Base-by-base conservation (phyloP, 2,797 vertebrate genomes). In the Neomorphus geoffroyi region DNA sequence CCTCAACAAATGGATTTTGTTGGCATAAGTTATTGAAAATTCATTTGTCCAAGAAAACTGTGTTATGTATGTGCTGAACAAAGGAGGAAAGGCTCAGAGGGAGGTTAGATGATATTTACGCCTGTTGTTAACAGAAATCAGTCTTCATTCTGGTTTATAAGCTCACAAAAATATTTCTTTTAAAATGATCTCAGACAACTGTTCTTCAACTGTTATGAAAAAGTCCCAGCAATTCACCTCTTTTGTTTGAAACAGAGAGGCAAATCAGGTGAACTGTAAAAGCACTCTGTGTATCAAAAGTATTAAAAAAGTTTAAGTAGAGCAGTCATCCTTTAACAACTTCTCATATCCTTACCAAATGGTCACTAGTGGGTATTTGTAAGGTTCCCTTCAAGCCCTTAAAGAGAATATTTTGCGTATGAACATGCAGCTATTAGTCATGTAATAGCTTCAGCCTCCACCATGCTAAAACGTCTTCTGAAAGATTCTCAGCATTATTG, bases 1-100 rank as follows among this genome's bases (percentile, higher is more conserved):
- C 87, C 13, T 6, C 33, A 83, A 61, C 9, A 60, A 4, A 1
- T 70, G 18, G 43, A 79, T 93, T 94, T 88, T 90, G 74, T 88
- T 94, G 82, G 62, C 70, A 66, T 83, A 82, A 85, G n/a, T 19
- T 88, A 30, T 17, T 72, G 58, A 78, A 94, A 88, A 84, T 35
- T 23, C 86, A 15, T 94, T 86, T 83, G 72, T 65, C 51, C 67
- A 80, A 92, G 66, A 81, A 92, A 70, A 77, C 26, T 23, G 23
- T 77, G 66, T 67, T 87, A 88, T 37, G 4, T 13, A 15, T 70
- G 26, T 43, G 28, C 35, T 27, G 37, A 80, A 74, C 26, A 79
- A 56, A 72, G 41, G 17, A 86, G 33, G 18, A 50, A 92, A 94
- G 30, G 26, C 64, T 90, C 64, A 85, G 35, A 84, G 53, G 65